phyloP scores from a whole-genome alignment of 1,140 invertebrate species.

The Atta texana region DNA sequence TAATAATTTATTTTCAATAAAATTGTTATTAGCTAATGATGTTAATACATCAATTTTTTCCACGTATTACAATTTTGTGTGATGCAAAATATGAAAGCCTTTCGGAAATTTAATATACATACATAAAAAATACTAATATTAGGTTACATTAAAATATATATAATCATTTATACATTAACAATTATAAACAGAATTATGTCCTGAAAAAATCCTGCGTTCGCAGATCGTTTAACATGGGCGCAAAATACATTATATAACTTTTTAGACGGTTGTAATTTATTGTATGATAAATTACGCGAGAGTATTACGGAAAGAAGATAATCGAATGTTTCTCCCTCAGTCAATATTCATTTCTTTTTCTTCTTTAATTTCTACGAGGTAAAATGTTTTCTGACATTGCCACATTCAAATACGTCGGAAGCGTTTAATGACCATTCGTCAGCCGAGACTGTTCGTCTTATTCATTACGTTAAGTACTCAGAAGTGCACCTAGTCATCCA shows the following conservation, averaged over 20 bases:
- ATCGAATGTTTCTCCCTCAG: not conserved
- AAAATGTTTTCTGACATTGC: slow-evolving; percentile 9
- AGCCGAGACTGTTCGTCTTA: slow-evolving; percentile 60
- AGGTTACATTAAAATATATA: not conserved
- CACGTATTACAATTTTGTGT: not conserved
- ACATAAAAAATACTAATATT: not conserved
- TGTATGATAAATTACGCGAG: not conserved
- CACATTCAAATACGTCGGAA: slow-evolving; percentile 69
- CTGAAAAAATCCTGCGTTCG: not conserved
- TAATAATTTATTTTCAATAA: no score
- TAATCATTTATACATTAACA: not conserved
- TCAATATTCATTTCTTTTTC: not conserved
- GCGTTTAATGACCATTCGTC: slow-evolving; percentile 69
- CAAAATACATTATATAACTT: not conserved
- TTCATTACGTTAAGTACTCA: slow-evolving; percentile 65
- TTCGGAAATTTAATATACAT: not conserved
- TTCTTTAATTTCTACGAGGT: not conserved
- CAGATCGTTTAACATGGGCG: not conserved
- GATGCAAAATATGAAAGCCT: not conserved
- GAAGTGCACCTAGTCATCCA: slow-evolving; percentile 66
- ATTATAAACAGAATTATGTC: not conserved
- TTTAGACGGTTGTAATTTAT: not conserved
- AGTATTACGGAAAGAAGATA: not conserved
- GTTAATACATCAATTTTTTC: no score
- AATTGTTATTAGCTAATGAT: no score